Evolutionary conservation across 2,888 invertebrate genomes (phyloP).

Genomic region (Morpho helenor): DNA sequence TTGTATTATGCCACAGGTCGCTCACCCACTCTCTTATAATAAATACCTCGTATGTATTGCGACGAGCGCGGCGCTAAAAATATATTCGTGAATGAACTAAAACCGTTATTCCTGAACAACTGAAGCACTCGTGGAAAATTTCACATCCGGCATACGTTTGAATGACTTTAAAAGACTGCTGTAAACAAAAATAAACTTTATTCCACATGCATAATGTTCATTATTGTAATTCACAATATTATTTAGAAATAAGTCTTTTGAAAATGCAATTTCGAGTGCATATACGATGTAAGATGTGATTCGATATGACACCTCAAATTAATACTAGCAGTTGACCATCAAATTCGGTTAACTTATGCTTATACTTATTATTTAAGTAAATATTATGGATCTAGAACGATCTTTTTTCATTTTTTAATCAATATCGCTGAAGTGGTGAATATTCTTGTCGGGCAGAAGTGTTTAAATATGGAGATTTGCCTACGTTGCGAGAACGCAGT

Average conservation of each 20-base stretch:
- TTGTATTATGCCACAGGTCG: constrained; percentile 59
- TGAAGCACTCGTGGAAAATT: constrained; percentile 64
- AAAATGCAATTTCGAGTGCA: constrained; percentile 22
- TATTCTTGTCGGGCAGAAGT: too few relatives aligned
- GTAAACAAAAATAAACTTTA: constrained; percentile 20
- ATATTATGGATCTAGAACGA: background rate
- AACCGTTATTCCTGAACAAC: constrained; percentile 43
- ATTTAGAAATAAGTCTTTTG: constrained; percentile 20
- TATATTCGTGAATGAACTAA: constrained; percentile 48
- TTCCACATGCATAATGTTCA: background rate
- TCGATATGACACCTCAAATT: constrained; percentile 13
- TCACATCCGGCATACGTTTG: constrained; percentile 46
- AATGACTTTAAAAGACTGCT: constrained; percentile 10
- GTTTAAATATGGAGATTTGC: too few relatives aligned
- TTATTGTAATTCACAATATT: background rate
- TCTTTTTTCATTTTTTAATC: too few relatives aligned
- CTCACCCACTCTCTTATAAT: constrained; percentile 52
- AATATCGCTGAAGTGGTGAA: too few relatives aligned
- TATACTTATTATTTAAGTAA: too few relatives aligned
- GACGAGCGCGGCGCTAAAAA: constrained; percentile 52
- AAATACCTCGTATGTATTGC: constrained; percentile 53
- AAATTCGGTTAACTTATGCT: too few relatives aligned
- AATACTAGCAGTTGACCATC: too few relatives aligned
- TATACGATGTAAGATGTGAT: constrained; percentile 20
- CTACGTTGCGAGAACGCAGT: too few relatives aligned